Evolutionary conservation across 2,797 vertebrate genomes (phyloP), one percentile per base, ranked within the genome.

Genomic region (Picus viridis): DNA sequence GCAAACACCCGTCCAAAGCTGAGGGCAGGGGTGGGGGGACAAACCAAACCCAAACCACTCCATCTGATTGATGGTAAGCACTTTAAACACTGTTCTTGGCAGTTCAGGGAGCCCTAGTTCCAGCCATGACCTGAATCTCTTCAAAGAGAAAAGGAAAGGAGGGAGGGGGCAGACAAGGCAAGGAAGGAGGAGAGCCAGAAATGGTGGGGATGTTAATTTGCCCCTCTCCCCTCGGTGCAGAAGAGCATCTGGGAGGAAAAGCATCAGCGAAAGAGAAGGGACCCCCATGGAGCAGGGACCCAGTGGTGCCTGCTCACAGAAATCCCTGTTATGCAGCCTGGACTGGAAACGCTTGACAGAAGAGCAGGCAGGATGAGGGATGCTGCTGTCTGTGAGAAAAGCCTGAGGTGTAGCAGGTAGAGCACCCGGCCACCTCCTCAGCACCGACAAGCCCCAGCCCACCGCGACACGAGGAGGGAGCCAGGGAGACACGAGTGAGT

Each of bases 81-180:
- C 94, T 94, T 94, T 94, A 94, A 93, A 90, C 16, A 4, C 59
- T 49, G 75, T 49, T 23, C 82, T 61, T 67, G 57, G 88, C 92
- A 78, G 82, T 92, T 78, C 92, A 72, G 90, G 86, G 67, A 96
- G 90, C 67, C 90, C 93, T 94, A 94, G 94, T 95, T 95, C 96
- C 90, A 83, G 79, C 78, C 84, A 30, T 94, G 92, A 95, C 95
- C 95, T 87, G 88, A 96, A 96, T 96, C 79, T 92, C 86, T 90
- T 68, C 32, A 64, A 75, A 83, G 59, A 54, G 49, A 81, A 19
- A 30, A n/a, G 45, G 68, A 49, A 49, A 11, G 23, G 49, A 51
- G 49, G 32, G 49, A 19, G 19, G 39, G 53, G 39, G 19, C 12
- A 54, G 57, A 53, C 63, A 88, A 90, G 57, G 71, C 68, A 67